These are phyloP conservation scores for Lepidotrigona ventralis DNA, from an alignment of 1,140 invertebrate genomes.

Conservation along the genomic window DNA sequence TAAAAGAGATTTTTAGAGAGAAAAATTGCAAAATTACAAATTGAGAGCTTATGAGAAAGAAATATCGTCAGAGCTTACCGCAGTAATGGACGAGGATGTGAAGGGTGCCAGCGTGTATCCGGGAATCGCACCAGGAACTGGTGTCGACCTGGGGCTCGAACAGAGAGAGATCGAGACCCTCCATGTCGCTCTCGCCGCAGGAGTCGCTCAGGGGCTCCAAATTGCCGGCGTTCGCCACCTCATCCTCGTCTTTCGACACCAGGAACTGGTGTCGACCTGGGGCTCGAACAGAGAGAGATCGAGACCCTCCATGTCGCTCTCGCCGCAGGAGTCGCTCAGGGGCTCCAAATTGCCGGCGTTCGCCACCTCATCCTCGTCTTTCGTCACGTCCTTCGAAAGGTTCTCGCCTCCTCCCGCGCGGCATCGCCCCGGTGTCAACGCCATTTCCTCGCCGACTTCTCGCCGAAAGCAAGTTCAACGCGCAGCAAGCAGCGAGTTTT, in stretches of 20 bases:
- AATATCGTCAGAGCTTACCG: conserved; percentile 69
- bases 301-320: conserved; percentile 85
- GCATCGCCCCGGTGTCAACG: conserved; percentile 59
- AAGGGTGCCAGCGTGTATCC: conserved; percentile 76
- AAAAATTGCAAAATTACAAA: not conserved
- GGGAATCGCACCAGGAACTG: conserved; percentile 75
- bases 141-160: conserved; percentile 83
- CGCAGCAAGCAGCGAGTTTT: not conserved
- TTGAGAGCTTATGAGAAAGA: not conserved
- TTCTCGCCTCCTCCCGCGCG: conserved; percentile 54
- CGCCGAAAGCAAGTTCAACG: not conserved
- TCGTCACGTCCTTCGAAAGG: conserved; percentile 52
- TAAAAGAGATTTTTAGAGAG: not conserved
- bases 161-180: conserved; percentile 84
- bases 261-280: conserved; percentile 77
- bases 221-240: conserved; percentile 56
- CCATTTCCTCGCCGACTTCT: conserved; percentile 59
- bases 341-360: conserved; percentile 69
- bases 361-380: conserved; percentile 58
- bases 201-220: conserved; percentile 75
- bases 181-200: conserved; percentile 83
- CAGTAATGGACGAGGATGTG: conserved; percentile 75
- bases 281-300: conserved; percentile 86
- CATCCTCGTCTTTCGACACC: too few species aligned
- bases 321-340: conserved; percentile 76